Evolutionary conservation across 2,113 vertebrate species (phyloP).

Genomic region (Hassar affinis): DNA sequence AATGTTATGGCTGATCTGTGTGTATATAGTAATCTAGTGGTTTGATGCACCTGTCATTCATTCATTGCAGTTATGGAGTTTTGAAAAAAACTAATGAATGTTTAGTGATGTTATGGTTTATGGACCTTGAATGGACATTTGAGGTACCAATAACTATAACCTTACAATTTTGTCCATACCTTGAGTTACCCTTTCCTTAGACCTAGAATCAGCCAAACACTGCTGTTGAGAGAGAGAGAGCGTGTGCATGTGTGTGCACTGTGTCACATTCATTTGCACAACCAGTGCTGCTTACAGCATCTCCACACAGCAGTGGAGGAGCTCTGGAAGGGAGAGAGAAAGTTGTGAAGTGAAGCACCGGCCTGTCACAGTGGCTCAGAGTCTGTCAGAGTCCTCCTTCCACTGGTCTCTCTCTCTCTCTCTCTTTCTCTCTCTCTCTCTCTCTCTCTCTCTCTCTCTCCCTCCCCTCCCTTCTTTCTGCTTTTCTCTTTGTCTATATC

Average conservation of each 20-base stretch:
- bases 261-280: slow-evolving; percentile 40
- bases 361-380: slow-evolving; percentile 34
- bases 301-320: slow-evolving; percentile 12
- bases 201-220: slow-evolving; percentile 16
- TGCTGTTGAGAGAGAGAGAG: slow-evolving; percentile 22
- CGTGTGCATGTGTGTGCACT: neutral
- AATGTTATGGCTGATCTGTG: too few species aligned
- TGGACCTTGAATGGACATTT: neutral
- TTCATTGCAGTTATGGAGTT: neutral
- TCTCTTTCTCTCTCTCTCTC: slow-evolving; percentile 23
- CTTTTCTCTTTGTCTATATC: slow-evolving; percentile 16
- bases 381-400: slow-evolving; percentile 46
- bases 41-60: neutral
- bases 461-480: neutral
- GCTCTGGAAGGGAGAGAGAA: slow-evolving; percentile 29
- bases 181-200: slow-evolving; percentile 49
- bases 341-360: slow-evolving; percentile 42
- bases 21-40: too few species aligned
- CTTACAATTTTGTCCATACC: slow-evolving; percentile 66
- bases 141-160: slow-evolving; percentile 70
- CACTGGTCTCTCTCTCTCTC: neutral
- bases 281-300: slow-evolving; percentile 1
- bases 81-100: neutral
- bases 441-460: slow-evolving; percentile 13
- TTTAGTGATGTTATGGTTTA: neutral